A percentile compares a stretch with the other conserved stretches of the same genome.
Evolutionary conservation across 2,888 invertebrate species (phyloP).

Genomic region (Amblyteles armatorius): DNA sequence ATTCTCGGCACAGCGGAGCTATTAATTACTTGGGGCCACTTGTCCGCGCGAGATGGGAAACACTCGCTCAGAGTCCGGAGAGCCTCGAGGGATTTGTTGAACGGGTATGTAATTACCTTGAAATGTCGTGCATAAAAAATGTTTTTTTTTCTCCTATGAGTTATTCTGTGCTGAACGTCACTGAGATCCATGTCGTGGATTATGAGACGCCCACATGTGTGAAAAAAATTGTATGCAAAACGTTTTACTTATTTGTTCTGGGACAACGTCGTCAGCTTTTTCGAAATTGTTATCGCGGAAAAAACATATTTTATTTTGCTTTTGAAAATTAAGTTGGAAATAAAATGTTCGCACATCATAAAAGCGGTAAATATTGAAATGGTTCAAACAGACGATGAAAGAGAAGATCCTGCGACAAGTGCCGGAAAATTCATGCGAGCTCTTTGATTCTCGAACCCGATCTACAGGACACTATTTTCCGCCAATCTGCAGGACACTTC

Average conservation of each 20-base stretch:
- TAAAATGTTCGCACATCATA: background rate
- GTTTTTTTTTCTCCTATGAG: slow-evolving; percentile 22
- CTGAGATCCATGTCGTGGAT: slow-evolving; percentile 5
- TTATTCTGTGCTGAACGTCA: slow-evolving; percentile 17
- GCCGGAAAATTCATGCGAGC: background rate
- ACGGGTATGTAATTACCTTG: slow-evolving; percentile 49
- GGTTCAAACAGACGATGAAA: background rate
- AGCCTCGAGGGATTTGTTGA: slow-evolving; percentile 56
- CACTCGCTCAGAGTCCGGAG: slow-evolving; percentile 2
- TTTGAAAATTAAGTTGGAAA: background rate
- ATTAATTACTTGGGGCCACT: slow-evolving; percentile 55
- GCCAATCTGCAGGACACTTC: background rate
- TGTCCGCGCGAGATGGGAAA: slow-evolving; percentile 24
- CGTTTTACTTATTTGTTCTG: background rate
- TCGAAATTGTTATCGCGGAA: too few species aligned
- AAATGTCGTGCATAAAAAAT: slow-evolving; percentile 45
- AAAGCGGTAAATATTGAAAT: background rate
- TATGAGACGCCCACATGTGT: background rate
- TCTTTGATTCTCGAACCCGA: background rate
- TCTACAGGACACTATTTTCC: background rate
- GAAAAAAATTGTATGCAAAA: background rate
- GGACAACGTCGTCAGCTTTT: background rate
- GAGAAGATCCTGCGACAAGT: background rate
- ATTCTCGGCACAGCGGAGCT: slow-evolving; percentile 49
- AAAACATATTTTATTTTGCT: background rate